Conservation (phyloP, 1,140 invertebrate genomes). For the Aphelenchoides fujianensis region DNA sequence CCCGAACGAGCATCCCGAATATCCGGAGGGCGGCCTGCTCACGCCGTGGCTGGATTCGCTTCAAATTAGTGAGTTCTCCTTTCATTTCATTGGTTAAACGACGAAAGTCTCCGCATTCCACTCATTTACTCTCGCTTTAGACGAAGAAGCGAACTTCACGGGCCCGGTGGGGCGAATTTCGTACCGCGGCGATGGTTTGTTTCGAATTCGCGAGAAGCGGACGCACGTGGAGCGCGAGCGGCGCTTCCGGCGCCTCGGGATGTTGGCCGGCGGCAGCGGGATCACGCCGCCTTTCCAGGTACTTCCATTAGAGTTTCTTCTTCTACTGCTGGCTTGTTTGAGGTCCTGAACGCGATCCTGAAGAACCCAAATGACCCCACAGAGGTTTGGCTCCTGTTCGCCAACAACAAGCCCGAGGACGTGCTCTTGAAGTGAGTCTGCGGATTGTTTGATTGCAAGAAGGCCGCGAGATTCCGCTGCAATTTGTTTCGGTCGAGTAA, state of each 20-base stretch:
- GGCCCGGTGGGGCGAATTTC: constrained; percentile 84
- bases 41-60: constrained; percentile 2
- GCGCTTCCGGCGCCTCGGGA: constrained; percentile 59
- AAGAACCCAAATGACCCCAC: constrained; percentile 79
- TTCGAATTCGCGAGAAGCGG: constrained; percentile 77
- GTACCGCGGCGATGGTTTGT: constrained; percentile 67
- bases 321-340: constrained; percentile 69
- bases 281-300: constrained; percentile 63
- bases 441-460: constrained; percentile 11
- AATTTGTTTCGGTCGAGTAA: too few relatives aligned
- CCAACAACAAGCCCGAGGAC: constrained; percentile 93
- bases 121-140: too few relatives aligned
- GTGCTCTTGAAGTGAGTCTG: constrained; percentile 77
- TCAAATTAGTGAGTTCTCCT: neutral
- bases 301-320: neutral
- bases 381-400: constrained; percentile 79
- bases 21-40: constrained; percentile 75
- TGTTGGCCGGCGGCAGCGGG: constrained; percentile 62
- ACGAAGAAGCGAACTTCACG: neutral
- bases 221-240: constrained; percentile 68
- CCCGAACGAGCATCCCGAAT: constrained; percentile 79
- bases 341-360: constrained; percentile 79
- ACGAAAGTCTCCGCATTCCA: too few relatives aligned
- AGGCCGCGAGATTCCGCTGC: too few relatives aligned
- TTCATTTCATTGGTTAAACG: neutral